Percentiles rank a stretch among this genome's conserved stretches.
phyloP scores from a whole-genome alignment of 2,797 vertebrate species.

The Tragopan temminckii region DNA sequence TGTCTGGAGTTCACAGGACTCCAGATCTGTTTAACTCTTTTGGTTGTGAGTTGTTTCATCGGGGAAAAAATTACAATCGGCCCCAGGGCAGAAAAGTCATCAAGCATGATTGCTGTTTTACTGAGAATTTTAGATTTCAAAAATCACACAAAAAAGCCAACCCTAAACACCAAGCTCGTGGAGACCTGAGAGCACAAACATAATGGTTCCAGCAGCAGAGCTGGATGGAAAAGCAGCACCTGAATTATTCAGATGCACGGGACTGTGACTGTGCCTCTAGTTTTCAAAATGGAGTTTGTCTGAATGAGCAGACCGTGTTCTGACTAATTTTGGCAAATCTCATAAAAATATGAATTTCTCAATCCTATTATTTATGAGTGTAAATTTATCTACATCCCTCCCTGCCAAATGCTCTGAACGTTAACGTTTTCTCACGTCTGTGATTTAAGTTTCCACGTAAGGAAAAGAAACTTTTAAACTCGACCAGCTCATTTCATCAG shows the following conservation, averaged over 20 bases:
- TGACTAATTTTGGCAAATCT: not conserved
- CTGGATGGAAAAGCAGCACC: not conserved
- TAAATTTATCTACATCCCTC: not conserved
- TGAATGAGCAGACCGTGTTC: not conserved
- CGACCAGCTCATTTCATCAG: not conserved
- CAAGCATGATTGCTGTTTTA: not conserved
- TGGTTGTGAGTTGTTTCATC: not conserved
- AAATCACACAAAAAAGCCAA: not conserved
- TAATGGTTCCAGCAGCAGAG: fast-evolving
- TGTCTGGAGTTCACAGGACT: not conserved
- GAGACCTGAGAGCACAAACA: not conserved
- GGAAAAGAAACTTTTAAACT: not conserved
- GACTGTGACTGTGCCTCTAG: not conserved
- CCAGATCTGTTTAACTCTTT: not conserved
- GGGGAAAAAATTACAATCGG: fast-evolving
- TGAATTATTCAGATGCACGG: not conserved
- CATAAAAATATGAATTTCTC: fast-evolving
- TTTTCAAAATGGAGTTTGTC: not conserved
- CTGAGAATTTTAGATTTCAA: not conserved
- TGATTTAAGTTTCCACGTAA: not conserved
- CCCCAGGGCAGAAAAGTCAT: not conserved
- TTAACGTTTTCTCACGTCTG: not conserved
- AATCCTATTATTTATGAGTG: not conserved
- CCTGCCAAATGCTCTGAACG: not conserved
- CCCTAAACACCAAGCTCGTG: fast-evolving